These are phyloP conservation scores for Cynodonichthys magdalenae DNA, from an alignment of 2,797 vertebrate genomes.

Conservation along the genomic window DNA sequence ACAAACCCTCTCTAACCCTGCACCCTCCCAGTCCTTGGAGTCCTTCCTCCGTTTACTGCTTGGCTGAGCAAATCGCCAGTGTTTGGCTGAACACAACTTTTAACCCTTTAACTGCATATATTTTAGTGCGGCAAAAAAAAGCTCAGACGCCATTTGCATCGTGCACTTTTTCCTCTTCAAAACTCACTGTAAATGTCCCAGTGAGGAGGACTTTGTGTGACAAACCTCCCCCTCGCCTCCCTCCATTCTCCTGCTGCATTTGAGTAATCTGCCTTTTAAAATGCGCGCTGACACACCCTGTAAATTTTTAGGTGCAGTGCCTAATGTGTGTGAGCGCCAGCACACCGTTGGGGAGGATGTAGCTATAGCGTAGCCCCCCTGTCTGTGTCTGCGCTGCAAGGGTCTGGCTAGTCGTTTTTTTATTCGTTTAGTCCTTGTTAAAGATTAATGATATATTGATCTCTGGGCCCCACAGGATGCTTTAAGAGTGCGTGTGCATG, in stretches of 20 bases:
- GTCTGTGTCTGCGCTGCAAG: conserved; percentile 74
- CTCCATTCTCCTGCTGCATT: conserved; percentile 72
- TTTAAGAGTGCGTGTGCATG: conserved; percentile 21
- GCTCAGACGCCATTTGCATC: conserved; percentile 61
- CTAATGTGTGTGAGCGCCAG: conserved; percentile 60
- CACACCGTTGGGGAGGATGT: conserved; percentile 34
- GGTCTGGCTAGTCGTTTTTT: conserved; percentile 79
- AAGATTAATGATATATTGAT: conserved; percentile 85
- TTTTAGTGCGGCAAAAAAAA: conserved; percentile 55
- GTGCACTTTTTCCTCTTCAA: conserved; percentile 30
- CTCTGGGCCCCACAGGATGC: conserved; percentile 59
- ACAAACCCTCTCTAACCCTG: conserved; percentile 80
- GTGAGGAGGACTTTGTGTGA: conserved; percentile 78
- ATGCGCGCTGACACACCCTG: conserved; percentile 48
- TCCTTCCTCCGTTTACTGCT: conserved; percentile 82
- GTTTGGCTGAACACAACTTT: conserved; percentile 81
- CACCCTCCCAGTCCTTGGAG: conserved; percentile 81
- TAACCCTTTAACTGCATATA: conserved; percentile 78
- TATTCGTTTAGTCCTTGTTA: conserved; percentile 81
- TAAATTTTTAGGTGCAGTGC: conserved; percentile 65
- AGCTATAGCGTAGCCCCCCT: conserved; percentile 73
- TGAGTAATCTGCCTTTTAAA: conserved; percentile 78
- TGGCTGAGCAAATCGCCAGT: conserved; percentile 81
- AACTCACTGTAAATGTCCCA: conserved; percentile 60
- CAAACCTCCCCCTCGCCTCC: conserved; percentile 70